Base-by-base conservation (phyloP, 2,888 invertebrate species). In the Trichopria drosophilae region DNA sequence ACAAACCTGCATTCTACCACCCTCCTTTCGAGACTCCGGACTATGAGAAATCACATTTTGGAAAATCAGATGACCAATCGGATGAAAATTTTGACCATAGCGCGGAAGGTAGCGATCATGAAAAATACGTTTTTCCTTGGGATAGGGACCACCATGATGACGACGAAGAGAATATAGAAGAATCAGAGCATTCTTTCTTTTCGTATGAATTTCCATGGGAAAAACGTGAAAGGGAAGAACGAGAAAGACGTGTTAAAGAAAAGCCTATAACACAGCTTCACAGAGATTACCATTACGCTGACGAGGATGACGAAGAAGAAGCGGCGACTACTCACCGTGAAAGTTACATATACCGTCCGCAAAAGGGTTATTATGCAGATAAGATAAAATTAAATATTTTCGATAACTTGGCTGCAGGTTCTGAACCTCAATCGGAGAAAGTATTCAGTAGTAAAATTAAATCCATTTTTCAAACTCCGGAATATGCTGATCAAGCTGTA, bases 191-290 rank as follows among this genome's bases (percentile, higher is more conserved):
- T 32, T 20, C 43, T 3, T 47, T 62, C 3, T 58, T 50, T 6
- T 61, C 58, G 12, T 67, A 68, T 42, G 74, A 73, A 46, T 75
- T 63, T 63, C 75, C 75, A 2, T 75, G 75, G 75, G 73, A 73
- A 15, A 72, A 51, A 32, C 61, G 71, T 46, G 69, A 66, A 22
- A 65, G 68, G 43, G 48, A 69, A 34, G 61, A 59, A 0, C 57
- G 40, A n/a, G 63, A 67, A 16, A 57, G 40, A 28, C 52, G 45
- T 24, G 53, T 51, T 4, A 51, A 42, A 15, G 50, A 58, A 16
- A 59, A 50, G 16, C 34, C 39, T 7, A 10, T 20, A 4, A 32
- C 41, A 7, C 7, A 7, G 10, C 24, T 24, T 24, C 28, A 42
- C 13, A 53, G 42, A 31, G 57, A 50, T 18, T 41, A 56, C 13